Percentiles rank a stretch among this genome's conserved stretches.
phyloP scores from a whole-genome alignment of 2,797 vertebrate species.

The Malacoctenus gilli region DNA sequence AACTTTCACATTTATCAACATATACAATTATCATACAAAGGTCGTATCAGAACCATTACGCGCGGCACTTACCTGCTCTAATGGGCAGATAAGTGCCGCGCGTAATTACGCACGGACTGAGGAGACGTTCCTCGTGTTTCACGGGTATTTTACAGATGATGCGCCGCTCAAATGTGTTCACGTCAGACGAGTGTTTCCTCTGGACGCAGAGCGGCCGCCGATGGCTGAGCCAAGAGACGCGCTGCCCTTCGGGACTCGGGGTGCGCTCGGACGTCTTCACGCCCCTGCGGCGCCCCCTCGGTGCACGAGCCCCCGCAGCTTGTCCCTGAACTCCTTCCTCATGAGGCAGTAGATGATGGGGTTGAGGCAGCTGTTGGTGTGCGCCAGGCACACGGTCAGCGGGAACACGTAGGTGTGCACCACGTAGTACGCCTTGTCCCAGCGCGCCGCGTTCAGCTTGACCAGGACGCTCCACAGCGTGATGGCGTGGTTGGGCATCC shows the following conservation, averaged over 20 bases:
- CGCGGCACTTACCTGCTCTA: background rate
- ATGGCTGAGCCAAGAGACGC: too few species aligned
- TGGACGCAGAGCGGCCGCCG: too few species aligned
- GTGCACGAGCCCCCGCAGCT: conserved; percentile 64
- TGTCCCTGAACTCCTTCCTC: conserved; percentile 80
- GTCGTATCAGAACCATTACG: conserved; percentile 10
- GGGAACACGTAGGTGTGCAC: conserved; percentile 83
- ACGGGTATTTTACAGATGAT: too few species aligned
- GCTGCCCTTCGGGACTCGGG: too few species aligned
- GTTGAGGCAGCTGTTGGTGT: conserved; percentile 84
- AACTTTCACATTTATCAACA: too few species aligned
- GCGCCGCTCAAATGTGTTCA: too few species aligned
- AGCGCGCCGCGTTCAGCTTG: conserved; percentile 78
- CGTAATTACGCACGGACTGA: conserved; percentile 42
- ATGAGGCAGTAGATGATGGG: conserved; percentile 83
- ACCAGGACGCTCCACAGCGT: conserved; percentile 84
- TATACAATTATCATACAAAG: too few species aligned
- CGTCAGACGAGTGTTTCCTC: too few species aligned
- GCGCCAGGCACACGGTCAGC: conserved; percentile 81
- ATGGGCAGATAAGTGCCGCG: background rate
- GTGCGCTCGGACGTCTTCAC: background rate
- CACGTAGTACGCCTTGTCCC: conserved; percentile 79
- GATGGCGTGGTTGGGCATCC: conserved; percentile 81
- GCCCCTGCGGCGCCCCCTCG: too few species aligned
- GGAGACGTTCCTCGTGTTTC: background rate